Percentiles rank a stretch among this genome's conserved stretches.
phyloP scores from a whole-genome alignment of 2,888 invertebrate species.

The Acronicta aceris region DNA sequence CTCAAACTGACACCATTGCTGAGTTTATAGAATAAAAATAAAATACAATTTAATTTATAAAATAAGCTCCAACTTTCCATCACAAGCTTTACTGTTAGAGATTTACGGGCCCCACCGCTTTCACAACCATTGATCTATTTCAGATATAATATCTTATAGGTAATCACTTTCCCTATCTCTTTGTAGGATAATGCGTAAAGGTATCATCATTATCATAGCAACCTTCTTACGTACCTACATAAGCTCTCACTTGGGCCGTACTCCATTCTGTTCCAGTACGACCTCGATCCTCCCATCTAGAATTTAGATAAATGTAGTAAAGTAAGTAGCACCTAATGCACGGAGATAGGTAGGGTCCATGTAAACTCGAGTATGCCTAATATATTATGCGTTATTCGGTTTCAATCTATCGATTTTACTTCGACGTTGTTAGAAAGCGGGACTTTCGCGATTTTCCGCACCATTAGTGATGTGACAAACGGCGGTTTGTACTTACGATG shows the following conservation, averaged over 20 bases:
- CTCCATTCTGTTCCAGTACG: conserved; percentile 42
- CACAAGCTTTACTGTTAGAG: conserved; percentile 22
- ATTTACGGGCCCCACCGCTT: conserved; percentile 27
- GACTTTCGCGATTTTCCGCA: conserved; percentile 82
- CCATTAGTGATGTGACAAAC: conserved; percentile 86
- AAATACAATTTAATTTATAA: not conserved
- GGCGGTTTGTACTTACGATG: conserved; percentile 82
- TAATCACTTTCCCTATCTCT: conserved; percentile 50
- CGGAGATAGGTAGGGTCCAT: conserved; percentile 37
- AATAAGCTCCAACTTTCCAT: conserved; percentile 11
- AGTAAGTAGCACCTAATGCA: conserved; percentile 42
- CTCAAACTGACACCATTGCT: too few relatives aligned
- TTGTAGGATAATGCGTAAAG: conserved; percentile 52
- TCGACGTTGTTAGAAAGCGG: conserved; percentile 76
- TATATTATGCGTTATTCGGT: conserved; percentile 72
- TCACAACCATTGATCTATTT: conserved; percentile 54
- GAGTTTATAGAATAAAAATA: too few relatives aligned
- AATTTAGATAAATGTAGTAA: conserved; percentile 52
- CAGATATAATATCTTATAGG: conserved; percentile 52
- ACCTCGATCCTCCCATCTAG: conserved; percentile 37
- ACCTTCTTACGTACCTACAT: conserved; percentile 35
- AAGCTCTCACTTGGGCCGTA: conserved; percentile 37
- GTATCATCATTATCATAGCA: conserved; percentile 55
- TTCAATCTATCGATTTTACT: conserved; percentile 78
- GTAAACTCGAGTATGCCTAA: conserved; percentile 61